Conservation (phyloP, 2,113 vertebrate genomes). For the Anthoscopus minutus region DNA sequence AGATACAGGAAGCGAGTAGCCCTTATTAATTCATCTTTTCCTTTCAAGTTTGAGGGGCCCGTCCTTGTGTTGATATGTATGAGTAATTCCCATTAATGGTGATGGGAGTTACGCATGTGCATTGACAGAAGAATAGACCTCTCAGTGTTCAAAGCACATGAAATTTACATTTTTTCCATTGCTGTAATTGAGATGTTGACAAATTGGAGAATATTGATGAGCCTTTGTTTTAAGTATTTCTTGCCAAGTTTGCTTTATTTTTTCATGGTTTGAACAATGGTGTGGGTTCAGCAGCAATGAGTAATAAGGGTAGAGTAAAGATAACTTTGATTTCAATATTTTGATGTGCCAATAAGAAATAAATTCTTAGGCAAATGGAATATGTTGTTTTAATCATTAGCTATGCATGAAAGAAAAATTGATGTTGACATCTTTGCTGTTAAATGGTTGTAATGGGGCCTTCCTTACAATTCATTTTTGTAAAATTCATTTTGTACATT, state of each 20-base stretch:
- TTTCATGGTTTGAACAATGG: slow-evolving; percentile 76
- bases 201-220: slow-evolving; percentile 81
- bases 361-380: slow-evolving; percentile 81
- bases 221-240: slow-evolving; percentile 78
- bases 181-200: slow-evolving; percentile 81
- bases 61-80: slow-evolving; percentile 72
- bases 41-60: slow-evolving; percentile 67
- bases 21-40: slow-evolving; percentile 65
- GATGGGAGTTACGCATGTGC: slow-evolving; percentile 74
- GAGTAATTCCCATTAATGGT: slow-evolving; percentile 75
- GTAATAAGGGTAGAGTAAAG: slow-evolving; percentile 73
- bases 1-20: slow-evolving; percentile 62
- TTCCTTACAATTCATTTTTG: slow-evolving; percentile 84
- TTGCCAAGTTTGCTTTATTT: slow-evolving; percentile 80
- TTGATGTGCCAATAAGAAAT: slow-evolving; percentile 80
- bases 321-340: slow-evolving; percentile 82
- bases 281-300: slow-evolving; percentile 73
- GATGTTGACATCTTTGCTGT: slow-evolving; percentile 84
- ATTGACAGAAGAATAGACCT: slow-evolving; percentile 75
- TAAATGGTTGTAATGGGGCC: slow-evolving; percentile 81
- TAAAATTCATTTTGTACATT: slow-evolving; percentile 84
- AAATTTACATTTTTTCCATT: slow-evolving; percentile 79
- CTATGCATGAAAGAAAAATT: slow-evolving; percentile 84
- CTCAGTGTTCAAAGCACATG: slow-evolving; percentile 75
- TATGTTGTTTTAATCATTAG: slow-evolving; percentile 84